These are phyloP conservation scores for Yponomeuta malinellus DNA, from an alignment of 2,888 invertebrate species.

Conservation along the genomic window DNA sequence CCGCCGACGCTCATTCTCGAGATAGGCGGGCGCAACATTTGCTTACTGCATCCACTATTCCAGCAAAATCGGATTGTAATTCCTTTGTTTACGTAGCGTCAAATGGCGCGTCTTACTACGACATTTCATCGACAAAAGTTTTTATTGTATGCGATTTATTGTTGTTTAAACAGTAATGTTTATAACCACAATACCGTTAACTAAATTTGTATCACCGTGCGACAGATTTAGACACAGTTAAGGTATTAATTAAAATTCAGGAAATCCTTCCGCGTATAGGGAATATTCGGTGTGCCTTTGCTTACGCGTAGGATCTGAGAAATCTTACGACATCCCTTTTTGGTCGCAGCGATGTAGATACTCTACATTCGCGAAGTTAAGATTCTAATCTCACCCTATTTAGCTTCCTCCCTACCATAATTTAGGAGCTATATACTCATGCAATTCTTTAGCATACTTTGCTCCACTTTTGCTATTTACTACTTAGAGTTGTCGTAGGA, in stretches of 20 bases:
- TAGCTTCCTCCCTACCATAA: background rate
- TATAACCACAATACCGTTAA: background rate
- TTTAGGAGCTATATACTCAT: background rate
- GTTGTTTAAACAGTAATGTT: background rate
- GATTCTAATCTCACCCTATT: background rate
- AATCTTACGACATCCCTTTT: background rate
- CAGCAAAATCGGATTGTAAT: background rate
- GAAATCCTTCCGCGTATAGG: background rate
- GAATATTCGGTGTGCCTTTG: background rate
- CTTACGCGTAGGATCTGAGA: background rate
- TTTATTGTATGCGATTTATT: background rate
- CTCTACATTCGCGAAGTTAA: background rate
- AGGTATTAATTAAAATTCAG: conserved; percentile 5
- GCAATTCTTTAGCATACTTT: background rate
- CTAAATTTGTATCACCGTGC: background rate
- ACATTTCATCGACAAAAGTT: background rate
- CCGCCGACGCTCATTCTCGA: conserved; percentile 45
- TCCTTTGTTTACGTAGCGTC: conserved; percentile 8
- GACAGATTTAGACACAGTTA: background rate
- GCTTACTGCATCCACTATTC: conserved; percentile 16
- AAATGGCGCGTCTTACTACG: background rate
- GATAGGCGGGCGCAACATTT: conserved; percentile 17
- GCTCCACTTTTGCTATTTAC: background rate
- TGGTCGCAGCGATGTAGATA: background rate
- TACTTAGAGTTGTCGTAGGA: background rate